These are phyloP conservation scores for Limosa lapponica DNA, from an alignment of 2,797 vertebrate species.

Conservation along the genomic window DNA sequence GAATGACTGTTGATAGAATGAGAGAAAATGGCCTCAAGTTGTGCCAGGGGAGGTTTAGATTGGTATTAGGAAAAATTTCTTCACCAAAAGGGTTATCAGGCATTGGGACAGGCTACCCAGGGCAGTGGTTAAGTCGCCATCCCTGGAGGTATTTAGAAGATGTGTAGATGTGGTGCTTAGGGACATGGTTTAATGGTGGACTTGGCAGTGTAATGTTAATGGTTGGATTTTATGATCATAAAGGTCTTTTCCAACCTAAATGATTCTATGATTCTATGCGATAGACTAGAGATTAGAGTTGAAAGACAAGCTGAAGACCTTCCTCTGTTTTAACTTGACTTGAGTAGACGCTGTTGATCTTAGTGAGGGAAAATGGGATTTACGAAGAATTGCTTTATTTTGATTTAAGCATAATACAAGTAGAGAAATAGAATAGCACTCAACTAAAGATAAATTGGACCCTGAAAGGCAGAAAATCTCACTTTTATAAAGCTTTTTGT, in stretches of 20 bases:
- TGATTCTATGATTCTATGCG: not conserved
- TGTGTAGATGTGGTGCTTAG: fast-evolving
- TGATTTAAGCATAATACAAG: not conserved
- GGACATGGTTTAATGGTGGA: not conserved
- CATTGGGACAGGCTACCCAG: not conserved
- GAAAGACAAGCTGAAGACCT: not conserved
- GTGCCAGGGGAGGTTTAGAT: not conserved
- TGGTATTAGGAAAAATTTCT: not conserved
- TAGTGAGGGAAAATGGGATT: not conserved
- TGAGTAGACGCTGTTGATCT: not conserved
- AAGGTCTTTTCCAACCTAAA: not conserved
- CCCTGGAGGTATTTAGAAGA: not conserved
- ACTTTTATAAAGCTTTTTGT: not conserved
- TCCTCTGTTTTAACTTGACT: not conserved
- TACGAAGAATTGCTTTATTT: conserved; percentile 2
- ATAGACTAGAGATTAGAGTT: not conserved
- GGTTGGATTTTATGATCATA: not conserved
- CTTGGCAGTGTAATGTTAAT: not conserved
- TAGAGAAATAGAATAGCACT: not conserved
- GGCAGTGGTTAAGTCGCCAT: not conserved
- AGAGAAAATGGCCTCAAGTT: not conserved
- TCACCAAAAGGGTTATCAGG: not conserved
- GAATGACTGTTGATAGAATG: not conserved
- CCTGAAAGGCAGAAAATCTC: not conserved
- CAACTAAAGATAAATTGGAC: not conserved